These are phyloP conservation scores for Rhynchomys soricoides DNA, from an alignment of 2,113 vertebrate genomes.

Conservation along the genomic window DNA sequence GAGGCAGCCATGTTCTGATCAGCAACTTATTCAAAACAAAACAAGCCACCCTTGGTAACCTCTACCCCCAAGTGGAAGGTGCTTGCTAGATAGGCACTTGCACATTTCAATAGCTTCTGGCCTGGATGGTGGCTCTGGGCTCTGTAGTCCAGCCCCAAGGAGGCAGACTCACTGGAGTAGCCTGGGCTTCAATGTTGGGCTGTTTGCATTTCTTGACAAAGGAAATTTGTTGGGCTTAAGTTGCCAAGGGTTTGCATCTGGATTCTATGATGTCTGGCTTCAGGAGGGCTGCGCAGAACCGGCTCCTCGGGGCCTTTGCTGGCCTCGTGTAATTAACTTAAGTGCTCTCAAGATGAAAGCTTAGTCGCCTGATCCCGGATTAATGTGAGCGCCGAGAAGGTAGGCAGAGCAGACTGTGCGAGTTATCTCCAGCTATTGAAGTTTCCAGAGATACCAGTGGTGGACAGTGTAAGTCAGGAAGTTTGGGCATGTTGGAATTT, in stretches of 20 bases:
- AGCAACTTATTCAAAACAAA: not conserved
- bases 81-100: not conserved
- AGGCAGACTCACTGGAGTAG: slow-evolving; percentile 54
- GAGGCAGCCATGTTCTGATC: not conserved
- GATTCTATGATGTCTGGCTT: slow-evolving; percentile 83
- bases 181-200: not conserved
- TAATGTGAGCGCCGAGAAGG: slow-evolving; percentile 79
- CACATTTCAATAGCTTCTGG: not conserved
- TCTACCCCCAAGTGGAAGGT: not conserved
- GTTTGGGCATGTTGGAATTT: slow-evolving; percentile 81
- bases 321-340: slow-evolving; percentile 83
- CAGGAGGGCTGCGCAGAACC: slow-evolving; percentile 72
- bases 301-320: slow-evolving; percentile 68
- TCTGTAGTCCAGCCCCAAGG: not conserved
- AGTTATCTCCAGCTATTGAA: slow-evolving; percentile 70
- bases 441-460: slow-evolving; percentile 70
- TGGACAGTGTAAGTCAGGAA: slow-evolving; percentile 82
- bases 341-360: slow-evolving; percentile 84
- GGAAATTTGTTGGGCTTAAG: slow-evolving; percentile 84
- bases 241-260: slow-evolving; percentile 83
- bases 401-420: slow-evolving; percentile 70
- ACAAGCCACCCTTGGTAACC: not conserved
- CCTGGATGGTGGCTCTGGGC: not conserved
- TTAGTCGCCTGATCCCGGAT: slow-evolving; percentile 82
- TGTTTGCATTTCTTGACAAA: slow-evolving; percentile 81